Percentiles rank a stretch among this genome's conserved stretches.
These are phyloP conservation scores for Melolontha melolontha DNA, from an alignment of 2,888 invertebrate genomes.

Conservation along the genomic window DNA sequence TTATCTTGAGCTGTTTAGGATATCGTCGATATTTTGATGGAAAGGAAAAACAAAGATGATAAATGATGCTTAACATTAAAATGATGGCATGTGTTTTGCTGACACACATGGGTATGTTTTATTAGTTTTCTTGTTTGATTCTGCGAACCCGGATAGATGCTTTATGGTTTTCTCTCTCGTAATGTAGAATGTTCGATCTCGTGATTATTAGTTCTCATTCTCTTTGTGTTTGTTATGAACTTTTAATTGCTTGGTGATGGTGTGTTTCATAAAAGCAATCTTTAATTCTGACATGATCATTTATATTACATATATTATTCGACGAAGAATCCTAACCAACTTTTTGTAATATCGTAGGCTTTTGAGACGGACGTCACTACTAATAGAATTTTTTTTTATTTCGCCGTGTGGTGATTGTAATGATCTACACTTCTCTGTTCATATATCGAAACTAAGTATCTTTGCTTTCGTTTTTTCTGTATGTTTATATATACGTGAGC, in stretches of 20 bases:
- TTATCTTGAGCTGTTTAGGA: constrained; percentile 5
- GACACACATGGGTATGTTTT: neutral
- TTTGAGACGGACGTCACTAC: too few relatives aligned
- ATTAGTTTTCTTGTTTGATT: constrained; percentile 13
- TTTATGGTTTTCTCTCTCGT: neutral
- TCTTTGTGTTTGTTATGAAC: neutral
- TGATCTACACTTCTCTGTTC: too few relatives aligned
- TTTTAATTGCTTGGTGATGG: neutral
- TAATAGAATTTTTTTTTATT: too few relatives aligned
- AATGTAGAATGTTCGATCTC: neutral
- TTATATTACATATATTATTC: too few relatives aligned
- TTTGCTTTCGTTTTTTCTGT: too few relatives aligned
- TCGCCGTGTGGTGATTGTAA: too few relatives aligned
- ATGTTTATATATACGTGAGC: too few relatives aligned
- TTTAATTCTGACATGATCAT: too few relatives aligned
- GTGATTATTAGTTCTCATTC: neutral
- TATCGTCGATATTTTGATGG: constrained; percentile 4
- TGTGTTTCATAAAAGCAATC: too few relatives aligned
- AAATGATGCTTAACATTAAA: constrained; percentile 13
- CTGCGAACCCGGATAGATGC: neutral
- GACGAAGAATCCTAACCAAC: too few relatives aligned
- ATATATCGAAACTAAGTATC: too few relatives aligned
- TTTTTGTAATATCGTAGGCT: too few relatives aligned
- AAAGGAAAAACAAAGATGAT: constrained; percentile 10
- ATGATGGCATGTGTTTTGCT: constrained; percentile 11